Conservation (phyloP, 2,113 vertebrate genomes). For the Elephantulus edwardii region DNA sequence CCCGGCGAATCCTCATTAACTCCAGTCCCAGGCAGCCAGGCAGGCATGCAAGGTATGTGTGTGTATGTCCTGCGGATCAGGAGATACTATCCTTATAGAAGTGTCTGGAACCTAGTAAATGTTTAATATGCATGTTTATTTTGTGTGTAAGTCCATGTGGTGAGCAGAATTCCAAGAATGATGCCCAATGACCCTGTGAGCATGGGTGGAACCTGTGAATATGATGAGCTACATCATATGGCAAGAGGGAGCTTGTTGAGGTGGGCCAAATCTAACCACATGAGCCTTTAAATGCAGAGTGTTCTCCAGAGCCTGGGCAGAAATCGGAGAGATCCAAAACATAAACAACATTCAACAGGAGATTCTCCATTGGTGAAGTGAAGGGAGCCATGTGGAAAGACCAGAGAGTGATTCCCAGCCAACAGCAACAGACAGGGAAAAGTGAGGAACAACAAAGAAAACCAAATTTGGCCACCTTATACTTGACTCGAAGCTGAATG, state of each 20-base stretch:
- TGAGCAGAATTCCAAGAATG: neutral
- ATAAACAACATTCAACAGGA: neutral
- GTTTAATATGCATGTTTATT: neutral
- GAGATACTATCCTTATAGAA: neutral
- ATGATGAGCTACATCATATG: neutral
- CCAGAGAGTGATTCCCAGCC: neutral
- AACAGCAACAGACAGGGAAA: neutral
- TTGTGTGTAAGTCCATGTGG: neutral
- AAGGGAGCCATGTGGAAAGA: neutral
- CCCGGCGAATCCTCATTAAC: neutral
- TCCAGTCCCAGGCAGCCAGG: neutral
- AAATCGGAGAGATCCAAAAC: neutral
- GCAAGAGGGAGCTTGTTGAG: neutral
- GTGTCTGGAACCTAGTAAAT: neutral
- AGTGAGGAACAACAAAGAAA: neutral
- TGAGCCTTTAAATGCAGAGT: neutral
- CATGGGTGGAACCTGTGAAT: neutral
- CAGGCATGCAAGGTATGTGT: neutral
- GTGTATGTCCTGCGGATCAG: neutral
- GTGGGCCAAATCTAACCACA: neutral
- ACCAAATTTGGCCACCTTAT: neutral
- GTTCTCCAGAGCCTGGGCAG: neutral
- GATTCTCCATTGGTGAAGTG: neutral
- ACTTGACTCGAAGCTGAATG: no score
- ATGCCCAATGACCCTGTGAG: neutral